Conservation (phyloP, 30 jellyfish, hydroid and myxozoan species). For the Nemopilema nomurai region DNA sequence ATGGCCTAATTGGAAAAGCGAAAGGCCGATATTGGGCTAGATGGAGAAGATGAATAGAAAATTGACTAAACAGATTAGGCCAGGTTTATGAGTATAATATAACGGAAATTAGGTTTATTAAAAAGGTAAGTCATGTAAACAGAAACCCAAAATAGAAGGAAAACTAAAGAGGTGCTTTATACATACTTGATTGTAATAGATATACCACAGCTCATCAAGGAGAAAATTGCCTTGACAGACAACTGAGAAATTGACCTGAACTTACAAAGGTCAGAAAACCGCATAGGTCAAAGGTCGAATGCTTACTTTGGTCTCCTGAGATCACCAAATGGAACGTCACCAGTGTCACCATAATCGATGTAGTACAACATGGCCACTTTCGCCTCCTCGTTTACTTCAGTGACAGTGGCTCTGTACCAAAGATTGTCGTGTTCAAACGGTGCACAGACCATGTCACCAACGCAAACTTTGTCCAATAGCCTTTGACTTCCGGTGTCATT, state of each 20-base stretch:
- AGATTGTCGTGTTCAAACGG: conserved; percentile 74
- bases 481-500: conserved; percentile 20
- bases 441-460: conserved; percentile 83
- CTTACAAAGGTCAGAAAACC: no score
- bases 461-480: conserved; percentile 23
- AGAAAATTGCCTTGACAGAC: no score
- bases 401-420: conserved; percentile 88
- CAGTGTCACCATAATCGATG: conserved; percentile 91
- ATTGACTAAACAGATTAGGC: no score
- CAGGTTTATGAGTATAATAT: no score
- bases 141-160: background rate
- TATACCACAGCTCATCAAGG: no score
- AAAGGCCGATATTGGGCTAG: no score
- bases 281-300: background rate
- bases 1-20: no score
- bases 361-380: conserved; percentile 51
- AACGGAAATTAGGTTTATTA: no score
- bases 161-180: background rate
- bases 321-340: conserved; percentile 46
- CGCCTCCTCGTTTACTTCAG: conserved; percentile 40
- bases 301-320: conserved; percentile 53
- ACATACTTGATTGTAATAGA: no score
- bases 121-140: no score
- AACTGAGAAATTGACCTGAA: no score
- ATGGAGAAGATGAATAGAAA: no score